Evolutionary conservation across 2,113 vertebrate species (phyloP).

Genomic region (Caranx ignobilis): DNA sequence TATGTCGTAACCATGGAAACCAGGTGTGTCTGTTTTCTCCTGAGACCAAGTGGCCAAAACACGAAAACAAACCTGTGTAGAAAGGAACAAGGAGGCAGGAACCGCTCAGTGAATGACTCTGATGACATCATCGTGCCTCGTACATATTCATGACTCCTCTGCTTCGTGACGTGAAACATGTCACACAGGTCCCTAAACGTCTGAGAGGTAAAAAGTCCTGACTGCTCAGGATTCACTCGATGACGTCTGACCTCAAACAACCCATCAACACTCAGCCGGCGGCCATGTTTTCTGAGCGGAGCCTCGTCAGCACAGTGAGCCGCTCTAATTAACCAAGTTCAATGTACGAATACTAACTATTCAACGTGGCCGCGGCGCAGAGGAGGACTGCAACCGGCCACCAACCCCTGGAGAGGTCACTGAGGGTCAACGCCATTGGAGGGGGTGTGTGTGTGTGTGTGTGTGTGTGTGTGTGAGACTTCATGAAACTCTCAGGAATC

Average conservation of each 20-base stretch:
- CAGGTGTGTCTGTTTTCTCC: no score
- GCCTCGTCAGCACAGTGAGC: background rate
- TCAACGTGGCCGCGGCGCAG: constrained; percentile 34
- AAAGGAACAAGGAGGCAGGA: no score
- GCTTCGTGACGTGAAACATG: background rate
- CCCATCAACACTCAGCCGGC: constrained; percentile 11
- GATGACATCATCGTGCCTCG: no score
- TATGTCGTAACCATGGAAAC: no score
- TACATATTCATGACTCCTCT: background rate
- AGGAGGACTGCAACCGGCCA: constrained; percentile 35
- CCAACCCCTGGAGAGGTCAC: constrained; percentile 22
- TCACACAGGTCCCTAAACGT: background rate
- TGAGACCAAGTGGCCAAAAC: no score
- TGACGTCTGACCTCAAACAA: constrained; percentile 24
- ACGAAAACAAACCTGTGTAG: no score
- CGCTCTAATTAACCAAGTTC: constrained; percentile 58
- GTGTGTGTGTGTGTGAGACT: background rate
- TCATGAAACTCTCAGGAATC: constrained; percentile 3
- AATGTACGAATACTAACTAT: constrained; percentile 40
- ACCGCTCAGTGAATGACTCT: no score
- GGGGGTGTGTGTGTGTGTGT: no score
- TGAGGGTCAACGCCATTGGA: background rate
- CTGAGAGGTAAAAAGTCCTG: background rate
- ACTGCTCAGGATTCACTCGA: constrained; percentile 10
- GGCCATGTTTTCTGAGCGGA: constrained; percentile 2